A percentile compares a stretch with the other conserved stretches of the same genome.
These are phyloP conservation scores for Troilus luridus DNA, from an alignment of 2,888 invertebrate species.

Conservation along the genomic window DNA sequence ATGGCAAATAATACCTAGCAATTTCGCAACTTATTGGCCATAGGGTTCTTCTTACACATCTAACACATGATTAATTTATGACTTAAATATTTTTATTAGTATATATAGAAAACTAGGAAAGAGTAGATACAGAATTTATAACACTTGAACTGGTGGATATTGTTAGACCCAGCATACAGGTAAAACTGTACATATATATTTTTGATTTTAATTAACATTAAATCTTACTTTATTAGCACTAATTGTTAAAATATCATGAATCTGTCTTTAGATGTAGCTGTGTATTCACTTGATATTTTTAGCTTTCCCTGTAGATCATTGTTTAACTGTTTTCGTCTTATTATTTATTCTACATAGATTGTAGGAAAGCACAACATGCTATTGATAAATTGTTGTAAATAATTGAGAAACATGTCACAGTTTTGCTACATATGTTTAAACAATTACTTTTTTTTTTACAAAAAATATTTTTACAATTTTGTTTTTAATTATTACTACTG, in stretches of 20 bases:
- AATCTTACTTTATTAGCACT: slow-evolving; percentile 42
- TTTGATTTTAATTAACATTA: slow-evolving; percentile 25
- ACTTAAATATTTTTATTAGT: slow-evolving; percentile 53
- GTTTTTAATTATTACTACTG: background rate
- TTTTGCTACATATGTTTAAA: background rate
- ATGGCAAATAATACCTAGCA: background rate
- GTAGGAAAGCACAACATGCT: slow-evolving; percentile 26
- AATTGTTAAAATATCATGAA: slow-evolving; percentile 42
- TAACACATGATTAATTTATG: slow-evolving; percentile 30
- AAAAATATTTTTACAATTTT: background rate
- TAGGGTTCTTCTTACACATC: slow-evolving; percentile 54
- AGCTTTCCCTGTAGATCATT: slow-evolving; percentile 40
- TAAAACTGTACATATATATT: slow-evolving; percentile 55
- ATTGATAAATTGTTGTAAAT: slow-evolving; percentile 22
- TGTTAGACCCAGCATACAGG: slow-evolving; percentile 37
- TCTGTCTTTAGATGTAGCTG: slow-evolving; percentile 40
- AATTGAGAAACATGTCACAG: background rate
- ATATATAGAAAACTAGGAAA: slow-evolving; percentile 55
- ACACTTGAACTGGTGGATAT: slow-evolving; percentile 53
- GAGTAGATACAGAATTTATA: slow-evolving; percentile 52
- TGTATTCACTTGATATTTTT: slow-evolving; percentile 26
- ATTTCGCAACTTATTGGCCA: background rate
- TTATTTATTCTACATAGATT: slow-evolving; percentile 18
- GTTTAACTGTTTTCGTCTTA: slow-evolving; percentile 21
- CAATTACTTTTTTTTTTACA: background rate